phyloP scores from a whole-genome alignment of 2,113 vertebrate genomes.

The Tupaia chinensis region DNA sequence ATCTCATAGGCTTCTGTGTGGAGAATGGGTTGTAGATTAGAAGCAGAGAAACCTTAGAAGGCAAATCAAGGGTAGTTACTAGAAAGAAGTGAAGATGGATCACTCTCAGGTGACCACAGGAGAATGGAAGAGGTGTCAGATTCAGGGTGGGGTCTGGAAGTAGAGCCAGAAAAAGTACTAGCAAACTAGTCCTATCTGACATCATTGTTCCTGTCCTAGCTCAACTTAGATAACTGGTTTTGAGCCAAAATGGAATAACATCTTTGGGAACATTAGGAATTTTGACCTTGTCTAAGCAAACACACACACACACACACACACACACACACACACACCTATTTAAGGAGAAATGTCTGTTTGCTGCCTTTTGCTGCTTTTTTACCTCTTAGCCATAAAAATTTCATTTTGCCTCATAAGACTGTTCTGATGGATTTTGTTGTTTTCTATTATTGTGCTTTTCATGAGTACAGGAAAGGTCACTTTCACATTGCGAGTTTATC shows the following conservation, averaged over 20 bases:
- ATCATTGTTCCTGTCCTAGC: neutral
- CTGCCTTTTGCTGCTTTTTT: neutral
- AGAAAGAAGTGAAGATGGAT: neutral
- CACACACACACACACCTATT: neutral
- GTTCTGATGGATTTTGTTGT: neutral
- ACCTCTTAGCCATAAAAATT: neutral
- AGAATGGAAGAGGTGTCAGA: neutral
- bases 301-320: neutral
- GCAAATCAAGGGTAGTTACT: too few relatives aligned
- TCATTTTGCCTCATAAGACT: neutral
- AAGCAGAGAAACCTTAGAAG: neutral
- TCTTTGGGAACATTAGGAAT: neutral
- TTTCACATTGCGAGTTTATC: neutral
- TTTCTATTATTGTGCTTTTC: constrained; percentile 13
- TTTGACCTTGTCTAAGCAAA: constrained; percentile 19
- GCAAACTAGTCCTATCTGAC: neutral
- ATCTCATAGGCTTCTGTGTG: neutral
- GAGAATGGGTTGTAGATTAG: neutral
- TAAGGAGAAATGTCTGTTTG: neutral
- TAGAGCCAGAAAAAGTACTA: too few relatives aligned
- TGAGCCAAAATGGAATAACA: neutral
- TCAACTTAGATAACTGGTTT: neutral
- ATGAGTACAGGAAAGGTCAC: neutral
- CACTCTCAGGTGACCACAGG: neutral
- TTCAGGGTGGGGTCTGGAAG: neutral